These are phyloP conservation scores for Sinocyclocheilus anshuiensis DNA, from an alignment of 2,113 vertebrate species.

Conservation along the genomic window DNA sequence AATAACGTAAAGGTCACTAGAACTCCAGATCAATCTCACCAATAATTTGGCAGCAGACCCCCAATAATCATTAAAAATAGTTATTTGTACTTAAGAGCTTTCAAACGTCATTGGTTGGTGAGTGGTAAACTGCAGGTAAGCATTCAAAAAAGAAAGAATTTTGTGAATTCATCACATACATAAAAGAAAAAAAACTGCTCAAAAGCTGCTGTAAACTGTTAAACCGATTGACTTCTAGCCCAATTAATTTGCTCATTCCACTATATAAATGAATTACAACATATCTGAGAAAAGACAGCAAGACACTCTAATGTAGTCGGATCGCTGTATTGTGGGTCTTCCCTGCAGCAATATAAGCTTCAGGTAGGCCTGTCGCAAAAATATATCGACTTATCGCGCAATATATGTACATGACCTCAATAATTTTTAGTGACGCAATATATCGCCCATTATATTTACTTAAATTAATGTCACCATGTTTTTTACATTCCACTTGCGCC, in stretches of 20 bases:
- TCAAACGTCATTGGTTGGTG: background rate
- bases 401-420: too few relatives aligned
- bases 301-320: background rate
- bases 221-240: background rate
- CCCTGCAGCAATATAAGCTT: background rate
- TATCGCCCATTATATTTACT: too few relatives aligned
- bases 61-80: background rate
- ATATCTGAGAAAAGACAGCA: background rate
- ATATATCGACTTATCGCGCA: too few relatives aligned
- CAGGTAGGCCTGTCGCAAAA: too few relatives aligned
- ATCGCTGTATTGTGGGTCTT: background rate
- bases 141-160: background rate
- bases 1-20: background rate
- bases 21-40: background rate
- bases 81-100: background rate
- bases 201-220: background rate
- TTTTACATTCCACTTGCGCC: too few relatives aligned
- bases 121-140: background rate
- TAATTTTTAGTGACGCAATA: too few relatives aligned
- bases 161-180: background rate
- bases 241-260: background rate
- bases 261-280: background rate
- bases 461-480: too few relatives aligned
- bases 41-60: background rate
- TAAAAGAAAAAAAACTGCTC: background rate